A percentile compares a stretch with the other conserved stretches of the same genome.
Evolutionary conservation across 2,888 invertebrate genomes (phyloP).

Genomic region (Cosmia trapezina): DNA sequence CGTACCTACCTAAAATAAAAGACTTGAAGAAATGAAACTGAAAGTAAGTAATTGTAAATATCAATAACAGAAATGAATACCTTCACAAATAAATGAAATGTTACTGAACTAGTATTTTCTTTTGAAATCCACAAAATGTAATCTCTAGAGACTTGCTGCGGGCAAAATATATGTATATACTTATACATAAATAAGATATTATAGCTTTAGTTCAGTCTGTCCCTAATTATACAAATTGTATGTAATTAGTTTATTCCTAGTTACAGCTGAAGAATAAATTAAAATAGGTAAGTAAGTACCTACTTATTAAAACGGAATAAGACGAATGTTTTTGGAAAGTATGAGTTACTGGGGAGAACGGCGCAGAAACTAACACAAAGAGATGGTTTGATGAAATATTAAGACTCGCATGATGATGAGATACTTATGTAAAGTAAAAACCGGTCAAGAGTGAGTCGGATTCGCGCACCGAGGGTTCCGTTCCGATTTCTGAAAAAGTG

Average conservation of each 20-base stretch:
- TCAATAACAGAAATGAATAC: too few relatives aligned
- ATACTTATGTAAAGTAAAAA: neutral
- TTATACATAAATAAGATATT: neutral
- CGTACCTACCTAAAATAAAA: neutral
- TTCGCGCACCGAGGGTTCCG: too few relatives aligned
- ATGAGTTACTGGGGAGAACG: neutral
- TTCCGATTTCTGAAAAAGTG: too few relatives aligned
- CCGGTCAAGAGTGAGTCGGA: too few relatives aligned
- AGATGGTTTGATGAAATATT: neutral
- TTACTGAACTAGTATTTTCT: neutral
- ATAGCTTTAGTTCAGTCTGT: neutral
- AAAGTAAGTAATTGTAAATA: neutral
- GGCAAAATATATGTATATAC: neutral
- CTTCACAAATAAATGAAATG: neutral
- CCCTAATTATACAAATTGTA: constrained; percentile 5
- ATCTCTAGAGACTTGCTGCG: neutral
- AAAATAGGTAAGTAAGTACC: neutral
- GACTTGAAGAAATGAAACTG: neutral
- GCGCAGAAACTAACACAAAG: neutral
- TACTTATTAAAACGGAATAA: neutral
- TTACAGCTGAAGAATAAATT: constrained; percentile 5
- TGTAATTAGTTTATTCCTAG: constrained; percentile 16
- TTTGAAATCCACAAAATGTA: constrained; percentile 15
- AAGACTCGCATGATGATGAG: neutral
- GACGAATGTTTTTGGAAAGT: constrained; percentile 4